Evolutionary conservation across 2,113 vertebrate species (phyloP), one percentile per base, ranked within the genome.

Genomic region (Crotalus viridis): DNA sequence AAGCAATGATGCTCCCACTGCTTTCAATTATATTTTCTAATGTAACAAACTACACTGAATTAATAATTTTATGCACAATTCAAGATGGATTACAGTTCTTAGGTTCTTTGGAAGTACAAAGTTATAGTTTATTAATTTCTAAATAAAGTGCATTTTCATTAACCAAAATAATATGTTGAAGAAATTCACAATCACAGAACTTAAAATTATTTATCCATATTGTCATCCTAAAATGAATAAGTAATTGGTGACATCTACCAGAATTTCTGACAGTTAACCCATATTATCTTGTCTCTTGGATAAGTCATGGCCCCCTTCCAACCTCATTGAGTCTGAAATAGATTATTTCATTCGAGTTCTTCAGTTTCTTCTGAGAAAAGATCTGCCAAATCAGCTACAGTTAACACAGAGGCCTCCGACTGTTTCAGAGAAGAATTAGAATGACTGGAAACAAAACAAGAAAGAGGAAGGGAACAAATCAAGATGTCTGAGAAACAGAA

Each of bases 361-460:
- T 99, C 99, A 0, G 97, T 97, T 94, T 99, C 99, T 90, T 99
- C 98, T 48, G 99, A 99, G 88, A 99, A 99, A 91, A 99, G 98
- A 64, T 99, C 99, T 1, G 99, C 99, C 95, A 99, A 97, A 94
- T 99, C 99, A 15, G 99, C 99, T 61, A 99, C 99, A 0, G 99
- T 99, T 97, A 99, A 97, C 17, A 99, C 98, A 0, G 99, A 98
- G 1, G 99, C 99, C 97, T 99, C 99, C 0, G 99, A 98, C 94
- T 99, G 98, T 96, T 99, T 99, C 97, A 98, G 98, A 24, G 99
- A 95, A 1, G 99, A 97, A 95, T 97, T 98, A 0, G 97, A 98
- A 94, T 99, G 99, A 97, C 99, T 74, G 1, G 22, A 69, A 89
- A 7, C 86, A 94, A 93, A 93, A 91, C 59, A 57, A 69, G 90